These are phyloP conservation scores for Eupristina koningsbergeri DNA, from an alignment of 1,140 invertebrate genomes.

Conservation along the genomic window DNA sequence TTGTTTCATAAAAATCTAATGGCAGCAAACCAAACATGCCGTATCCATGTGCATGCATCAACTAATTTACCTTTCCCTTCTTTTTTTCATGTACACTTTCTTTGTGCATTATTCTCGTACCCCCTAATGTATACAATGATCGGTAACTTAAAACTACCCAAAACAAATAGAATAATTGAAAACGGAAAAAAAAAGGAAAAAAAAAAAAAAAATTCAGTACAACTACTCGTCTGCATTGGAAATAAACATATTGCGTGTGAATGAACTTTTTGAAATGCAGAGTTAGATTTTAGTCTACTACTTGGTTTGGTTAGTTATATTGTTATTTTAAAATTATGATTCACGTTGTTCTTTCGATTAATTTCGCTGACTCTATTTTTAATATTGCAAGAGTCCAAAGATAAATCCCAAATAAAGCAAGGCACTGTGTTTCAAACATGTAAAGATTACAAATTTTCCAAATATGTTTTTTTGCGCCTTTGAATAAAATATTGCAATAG, in stretches of 20 bases:
- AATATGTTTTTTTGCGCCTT: too few relatives aligned
- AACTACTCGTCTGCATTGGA: too few relatives aligned
- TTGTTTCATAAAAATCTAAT: too few relatives aligned
- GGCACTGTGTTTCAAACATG: background rate
- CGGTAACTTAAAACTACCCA: background rate
- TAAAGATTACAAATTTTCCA: too few relatives aligned
- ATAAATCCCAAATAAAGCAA: background rate
- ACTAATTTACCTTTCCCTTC: background rate
- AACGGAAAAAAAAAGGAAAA: background rate
- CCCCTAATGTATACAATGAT: too few relatives aligned
- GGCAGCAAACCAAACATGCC: too few relatives aligned
- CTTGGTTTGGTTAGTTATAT: background rate
- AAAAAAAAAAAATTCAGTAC: too few relatives aligned
- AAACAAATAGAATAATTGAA: background rate
- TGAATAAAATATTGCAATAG: too few relatives aligned
- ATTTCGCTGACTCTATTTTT: slow-evolving; percentile 5
- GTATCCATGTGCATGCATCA: too few relatives aligned
- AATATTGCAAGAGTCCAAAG: background rate
- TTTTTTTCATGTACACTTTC: background rate
- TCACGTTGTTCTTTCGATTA: background rate
- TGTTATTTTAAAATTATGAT: slow-evolving; percentile 4
- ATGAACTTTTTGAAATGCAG: too few relatives aligned
- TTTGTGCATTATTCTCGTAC: background rate
- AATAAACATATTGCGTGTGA: too few relatives aligned
- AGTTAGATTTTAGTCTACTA: background rate